Percentiles rank a stretch among this genome's conserved stretches.
phyloP scores from a whole-genome alignment of 1,140 invertebrate genomes.

The Pogonognathellus flavescens region DNA sequence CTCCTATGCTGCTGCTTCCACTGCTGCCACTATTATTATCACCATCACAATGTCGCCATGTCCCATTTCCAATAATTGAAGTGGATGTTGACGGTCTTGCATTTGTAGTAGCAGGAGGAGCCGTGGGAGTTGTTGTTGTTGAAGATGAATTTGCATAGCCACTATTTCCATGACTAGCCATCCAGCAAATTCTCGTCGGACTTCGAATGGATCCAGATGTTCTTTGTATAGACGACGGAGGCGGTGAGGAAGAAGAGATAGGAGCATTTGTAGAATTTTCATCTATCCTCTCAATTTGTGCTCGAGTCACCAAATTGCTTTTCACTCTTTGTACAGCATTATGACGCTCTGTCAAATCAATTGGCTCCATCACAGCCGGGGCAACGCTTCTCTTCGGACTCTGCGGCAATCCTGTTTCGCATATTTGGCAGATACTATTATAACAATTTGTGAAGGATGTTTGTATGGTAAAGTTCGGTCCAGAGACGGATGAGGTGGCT shows the following conservation, averaged over 20 bases:
- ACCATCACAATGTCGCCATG: conserved; percentile 15
- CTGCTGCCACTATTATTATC: neutral
- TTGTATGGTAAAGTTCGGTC: conserved; percentile 47
- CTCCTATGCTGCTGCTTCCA: no score
- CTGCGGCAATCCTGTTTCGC: conserved; percentile 46
- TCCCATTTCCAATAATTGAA: conserved; percentile 25
- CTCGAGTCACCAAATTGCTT: conserved; percentile 55
- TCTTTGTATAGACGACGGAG: conserved; percentile 23
- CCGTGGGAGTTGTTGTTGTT: neutral
- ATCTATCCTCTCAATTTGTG: conserved; percentile 61
- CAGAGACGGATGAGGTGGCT: neutral
- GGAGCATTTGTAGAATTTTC: conserved; percentile 37
- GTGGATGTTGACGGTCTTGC: conserved; percentile 32
- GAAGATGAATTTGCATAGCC: neutral
- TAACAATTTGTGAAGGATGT: conserved; percentile 45
- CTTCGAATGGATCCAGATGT: conserved; percentile 44
- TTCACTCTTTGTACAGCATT: conserved; percentile 56
- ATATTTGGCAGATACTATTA: conserved; percentile 53
- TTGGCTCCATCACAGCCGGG: conserved; percentile 38
- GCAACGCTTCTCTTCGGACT: conserved; percentile 45
- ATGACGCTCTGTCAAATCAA: conserved; percentile 49
- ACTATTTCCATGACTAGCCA: conserved; percentile 40
- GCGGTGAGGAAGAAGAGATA: conserved; percentile 31
- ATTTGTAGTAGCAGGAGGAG: neutral
- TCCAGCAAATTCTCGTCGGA: conserved; percentile 57